Evolutionary conservation across 2,797 vertebrate genomes (phyloP), one percentile per base, ranked within the genome.

Genomic region (Adelosebastes latens): DNA sequence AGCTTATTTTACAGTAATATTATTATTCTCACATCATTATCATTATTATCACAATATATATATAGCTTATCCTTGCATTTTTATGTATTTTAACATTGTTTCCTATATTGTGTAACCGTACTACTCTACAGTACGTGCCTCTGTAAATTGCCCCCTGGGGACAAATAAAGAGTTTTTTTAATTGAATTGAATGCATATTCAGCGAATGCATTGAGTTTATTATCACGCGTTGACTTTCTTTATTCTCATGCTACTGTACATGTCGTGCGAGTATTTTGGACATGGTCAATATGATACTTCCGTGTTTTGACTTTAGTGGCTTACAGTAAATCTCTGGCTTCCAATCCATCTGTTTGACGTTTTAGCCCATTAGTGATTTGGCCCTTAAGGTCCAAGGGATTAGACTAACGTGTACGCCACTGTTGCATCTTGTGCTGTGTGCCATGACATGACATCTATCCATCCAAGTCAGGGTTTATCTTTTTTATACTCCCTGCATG

Each of bases 361-460:
- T 76, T 55, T 67, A n/a, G 22, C 70, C 79, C 78, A 70, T 84
- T 75, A 70, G 75, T 68, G 70, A 56, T 71, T 32, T 67, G 65
- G 60, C 39, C 32, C 49, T 24, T 20, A 46, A 55, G 70, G 46
- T 79, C 42, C 22, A 18, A 59, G 4, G 78, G 79, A 88, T 92
- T 80, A 85, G 75, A 65, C 2, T 53, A 16, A 22, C 36, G 46
- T 65, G 3, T 42, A 25, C 2, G 2, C 56, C 70, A 60, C 39
- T n/a, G 70, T 68, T 75, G 5, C 36, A 79, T 79, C 32, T 62
- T 18, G 58, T 69, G 65, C 39, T 61, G 18, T 56, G 75, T 71
- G 46, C 29, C 56, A 61, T 85, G 70, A 56, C 68, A 62, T 79
- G 78, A 77, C 62, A 86, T 68, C 49, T 56, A 81, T 79, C 75